These are phyloP conservation scores for Meiosimyza decipiens DNA, from an alignment of 2,888 invertebrate species.

Conservation along the genomic window DNA sequence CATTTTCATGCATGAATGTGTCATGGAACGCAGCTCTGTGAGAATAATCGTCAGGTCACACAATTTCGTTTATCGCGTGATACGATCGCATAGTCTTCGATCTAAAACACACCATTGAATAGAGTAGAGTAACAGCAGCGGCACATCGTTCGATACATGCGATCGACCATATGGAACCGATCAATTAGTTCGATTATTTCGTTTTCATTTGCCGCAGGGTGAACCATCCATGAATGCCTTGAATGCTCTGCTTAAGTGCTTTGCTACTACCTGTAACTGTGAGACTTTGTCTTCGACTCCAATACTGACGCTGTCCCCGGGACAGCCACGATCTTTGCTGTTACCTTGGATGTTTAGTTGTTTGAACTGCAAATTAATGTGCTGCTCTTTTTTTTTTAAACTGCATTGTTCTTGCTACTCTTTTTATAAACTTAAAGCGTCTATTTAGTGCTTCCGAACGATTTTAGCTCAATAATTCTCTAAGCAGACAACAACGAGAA, in stretches of 20 bases:
- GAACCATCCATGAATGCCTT: background rate
- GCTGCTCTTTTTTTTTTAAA: background rate
- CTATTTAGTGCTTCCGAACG: slow-evolving; percentile 46
- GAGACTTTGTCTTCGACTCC: too few relatives aligned
- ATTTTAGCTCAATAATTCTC: slow-evolving; percentile 45
- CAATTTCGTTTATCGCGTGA: slow-evolving; percentile 59
- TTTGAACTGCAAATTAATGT: slow-evolving; percentile 6
- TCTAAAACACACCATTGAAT: slow-evolving; percentile 40
- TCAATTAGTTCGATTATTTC: slow-evolving; percentile 62
- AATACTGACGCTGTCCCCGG: background rate
- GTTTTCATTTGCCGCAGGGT: slow-evolving; percentile 27
- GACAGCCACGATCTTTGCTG: slow-evolving; percentile 1
- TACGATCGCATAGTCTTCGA: slow-evolving; percentile 59
- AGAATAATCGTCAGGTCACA: slow-evolving; percentile 35
- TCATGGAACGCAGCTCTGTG: slow-evolving; percentile 24
- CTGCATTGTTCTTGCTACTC: background rate
- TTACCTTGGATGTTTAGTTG: background rate
- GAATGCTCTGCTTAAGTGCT: background rate
- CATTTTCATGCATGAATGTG: slow-evolving; percentile 33
- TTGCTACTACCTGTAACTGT: slow-evolving; percentile 4
- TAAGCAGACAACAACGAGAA: slow-evolving; percentile 7
- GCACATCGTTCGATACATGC: slow-evolving; percentile 53
- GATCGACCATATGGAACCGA: slow-evolving; percentile 67
- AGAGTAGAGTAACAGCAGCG: slow-evolving; percentile 24
- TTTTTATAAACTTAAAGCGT: slow-evolving; percentile 43